These are phyloP conservation scores for Monochamus saltuarius DNA, from an alignment of 1,140 invertebrate species.

Conservation along the genomic window DNA sequence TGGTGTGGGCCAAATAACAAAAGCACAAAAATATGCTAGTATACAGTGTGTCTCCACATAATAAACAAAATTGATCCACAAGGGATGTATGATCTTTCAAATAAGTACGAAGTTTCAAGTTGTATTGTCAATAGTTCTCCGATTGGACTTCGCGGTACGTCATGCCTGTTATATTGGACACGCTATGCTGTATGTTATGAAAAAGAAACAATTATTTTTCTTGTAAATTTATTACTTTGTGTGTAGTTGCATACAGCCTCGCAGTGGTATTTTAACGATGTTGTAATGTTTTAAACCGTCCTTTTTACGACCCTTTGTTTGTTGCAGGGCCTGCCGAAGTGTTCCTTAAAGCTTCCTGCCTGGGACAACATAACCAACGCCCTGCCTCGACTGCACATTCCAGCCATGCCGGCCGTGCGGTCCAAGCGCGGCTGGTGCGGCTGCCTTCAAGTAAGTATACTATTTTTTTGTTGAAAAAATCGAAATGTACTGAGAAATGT, in stretches of 20 bases:
- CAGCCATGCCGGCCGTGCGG: slow-evolving; percentile 59
- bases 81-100: no score
- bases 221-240: background rate
- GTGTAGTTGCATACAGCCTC: background rate
- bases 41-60: no score
- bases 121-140: no score
- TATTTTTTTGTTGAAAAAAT: background rate
- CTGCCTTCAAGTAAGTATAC: slow-evolving; percentile 58
- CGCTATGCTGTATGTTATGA: no score
- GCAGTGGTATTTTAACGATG: background rate
- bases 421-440: slow-evolving; percentile 63
- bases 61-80: no score
- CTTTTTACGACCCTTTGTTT: slow-evolving; percentile 23
- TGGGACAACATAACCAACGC: slow-evolving; percentile 50
- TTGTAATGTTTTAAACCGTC: background rate
- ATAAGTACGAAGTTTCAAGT: no score
- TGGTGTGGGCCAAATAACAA: no score
- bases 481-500: no score
- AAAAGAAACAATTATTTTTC: no score
- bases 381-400: slow-evolving; percentile 52
- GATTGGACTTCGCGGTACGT: no score
- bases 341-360: slow-evolving; percentile 47
- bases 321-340: slow-evolving; percentile 52
- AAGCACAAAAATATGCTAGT: no score
- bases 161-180: no score